Percentiles rank a stretch among this genome's conserved stretches.
phyloP scores from a whole-genome alignment of 2,113 vertebrate species.

The Clinocottus analis region DNA sequence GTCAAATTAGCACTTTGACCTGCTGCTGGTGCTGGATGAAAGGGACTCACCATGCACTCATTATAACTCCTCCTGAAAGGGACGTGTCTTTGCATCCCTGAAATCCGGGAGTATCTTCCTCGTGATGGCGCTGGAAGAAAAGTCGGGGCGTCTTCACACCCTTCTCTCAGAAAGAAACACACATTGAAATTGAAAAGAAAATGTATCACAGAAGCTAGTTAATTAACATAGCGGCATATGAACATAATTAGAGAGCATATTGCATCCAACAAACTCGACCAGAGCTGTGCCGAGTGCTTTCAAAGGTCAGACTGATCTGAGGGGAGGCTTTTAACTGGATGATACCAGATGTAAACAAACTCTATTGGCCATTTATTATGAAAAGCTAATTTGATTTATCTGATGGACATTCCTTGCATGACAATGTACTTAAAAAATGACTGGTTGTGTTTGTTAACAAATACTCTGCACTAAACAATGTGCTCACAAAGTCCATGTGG shows the following conservation, averaged over 20 bases:
- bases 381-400: constrained; percentile 22
- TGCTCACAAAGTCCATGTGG: background rate
- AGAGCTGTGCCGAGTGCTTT: constrained; percentile 47
- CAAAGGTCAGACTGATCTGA: constrained; percentile 56
- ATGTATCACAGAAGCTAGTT: constrained; percentile 14
- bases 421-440: constrained; percentile 17
- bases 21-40: background rate
- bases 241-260: constrained; percentile 38
- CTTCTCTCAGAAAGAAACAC: constrained; percentile 13
- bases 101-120: background rate
- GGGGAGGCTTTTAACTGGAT: constrained; percentile 37
- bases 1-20: background rate
- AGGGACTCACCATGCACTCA: background rate
- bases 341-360: constrained; percentile 44
- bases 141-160: background rate
- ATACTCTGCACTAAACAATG: constrained; percentile 15
- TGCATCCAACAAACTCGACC: constrained; percentile 18
- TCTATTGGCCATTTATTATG: constrained; percentile 6
- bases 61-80: background rate
- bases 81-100: background rate
- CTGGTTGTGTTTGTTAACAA: background rate
- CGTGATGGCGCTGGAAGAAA: background rate
- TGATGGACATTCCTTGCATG: background rate
- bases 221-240: constrained; percentile 30
- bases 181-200: constrained; percentile 26